Percentiles rank a stretch among this genome's conserved stretches.
Conservation (phyloP, 2,797 vertebrate species). For the Phataginus tricuspis region DNA sequence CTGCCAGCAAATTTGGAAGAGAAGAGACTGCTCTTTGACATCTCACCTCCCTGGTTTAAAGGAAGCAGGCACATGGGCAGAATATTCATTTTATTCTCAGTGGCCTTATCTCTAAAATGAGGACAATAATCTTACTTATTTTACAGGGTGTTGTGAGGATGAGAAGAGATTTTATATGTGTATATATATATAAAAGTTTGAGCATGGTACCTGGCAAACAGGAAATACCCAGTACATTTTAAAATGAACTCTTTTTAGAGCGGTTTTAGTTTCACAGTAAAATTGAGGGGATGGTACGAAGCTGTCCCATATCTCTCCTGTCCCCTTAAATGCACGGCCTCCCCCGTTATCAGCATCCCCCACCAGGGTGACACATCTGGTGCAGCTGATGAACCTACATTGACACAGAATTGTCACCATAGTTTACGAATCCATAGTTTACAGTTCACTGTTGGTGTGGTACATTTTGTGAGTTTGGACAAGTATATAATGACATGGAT, state of each 20-base stretch:
- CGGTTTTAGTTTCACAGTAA: background rate
- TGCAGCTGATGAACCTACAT: background rate
- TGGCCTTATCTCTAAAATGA: background rate
- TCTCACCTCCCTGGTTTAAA: background rate
- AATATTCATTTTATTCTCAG: background rate
- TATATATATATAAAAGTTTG: background rate
- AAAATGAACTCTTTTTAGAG: background rate
- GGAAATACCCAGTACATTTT: background rate
- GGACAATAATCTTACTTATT: background rate
- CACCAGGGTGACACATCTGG: background rate
- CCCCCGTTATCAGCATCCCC: fast-evolving
- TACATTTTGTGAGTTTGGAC: background rate
- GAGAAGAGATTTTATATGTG: background rate
- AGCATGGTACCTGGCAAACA: background rate
- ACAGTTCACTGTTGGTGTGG: background rate
- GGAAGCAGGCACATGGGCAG: background rate
- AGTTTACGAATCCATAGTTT: background rate
- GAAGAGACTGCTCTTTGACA: background rate
- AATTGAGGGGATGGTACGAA: background rate
- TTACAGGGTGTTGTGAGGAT: background rate
- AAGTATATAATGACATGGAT: background rate
- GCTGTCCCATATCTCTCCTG: background rate
- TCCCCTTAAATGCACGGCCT: too few relatives aligned
- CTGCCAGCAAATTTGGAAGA: background rate
- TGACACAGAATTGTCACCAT: background rate